Percentiles rank a stretch among this genome's conserved stretches.
Evolutionary conservation across 37 sponge, comb jelly and placozoan genomes (phyloP).

Genomic region (Chondrosia reniformis): DNA sequence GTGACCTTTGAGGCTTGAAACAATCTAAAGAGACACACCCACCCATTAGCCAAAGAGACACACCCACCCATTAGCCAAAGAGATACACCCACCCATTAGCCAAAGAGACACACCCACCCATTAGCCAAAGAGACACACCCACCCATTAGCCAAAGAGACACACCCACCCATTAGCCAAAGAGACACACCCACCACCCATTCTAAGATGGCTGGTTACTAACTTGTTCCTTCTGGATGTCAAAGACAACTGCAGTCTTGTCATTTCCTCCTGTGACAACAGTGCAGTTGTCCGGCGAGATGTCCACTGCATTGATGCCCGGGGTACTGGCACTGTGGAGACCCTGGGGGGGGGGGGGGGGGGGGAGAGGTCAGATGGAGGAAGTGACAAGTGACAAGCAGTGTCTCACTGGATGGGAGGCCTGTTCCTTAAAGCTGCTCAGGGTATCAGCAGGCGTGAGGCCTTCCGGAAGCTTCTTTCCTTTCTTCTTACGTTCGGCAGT

Average conservation of each 20-base stretch:
- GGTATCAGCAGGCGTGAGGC: slow-evolving; percentile 64
- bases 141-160: too few species aligned
- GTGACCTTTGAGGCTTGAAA: slow-evolving; percentile 94
- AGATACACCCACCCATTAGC: too few species aligned
- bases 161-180: too few species aligned
- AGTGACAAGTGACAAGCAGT: neutral
- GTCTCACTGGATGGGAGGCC: slow-evolving; percentile 87
- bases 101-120: too few species aligned
- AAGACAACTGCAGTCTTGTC: slow-evolving; percentile 96
- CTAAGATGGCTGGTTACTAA: neutral
- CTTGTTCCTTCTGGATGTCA: slow-evolving; percentile 69
- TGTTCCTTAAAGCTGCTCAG: slow-evolving; percentile 70
- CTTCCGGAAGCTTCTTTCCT: slow-evolving; percentile 95
- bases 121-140: too few species aligned
- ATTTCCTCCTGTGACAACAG: slow-evolving; percentile 91
- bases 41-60: neutral
- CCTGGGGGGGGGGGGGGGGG: slow-evolving; percentile 17
- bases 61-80: too few species aligned
- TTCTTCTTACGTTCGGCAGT: slow-evolving; percentile 98
- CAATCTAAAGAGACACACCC: slow-evolving; percentile 27
- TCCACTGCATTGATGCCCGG: slow-evolving; percentile 96
- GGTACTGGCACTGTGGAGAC: slow-evolving; percentile 93
- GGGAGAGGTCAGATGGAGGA: neutral
- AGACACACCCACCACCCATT: neutral
- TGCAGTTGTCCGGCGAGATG: slow-evolving; percentile 68